Base-by-base conservation (phyloP, 2,113 vertebrate genomes). In the Polypterus bichir region DNA sequence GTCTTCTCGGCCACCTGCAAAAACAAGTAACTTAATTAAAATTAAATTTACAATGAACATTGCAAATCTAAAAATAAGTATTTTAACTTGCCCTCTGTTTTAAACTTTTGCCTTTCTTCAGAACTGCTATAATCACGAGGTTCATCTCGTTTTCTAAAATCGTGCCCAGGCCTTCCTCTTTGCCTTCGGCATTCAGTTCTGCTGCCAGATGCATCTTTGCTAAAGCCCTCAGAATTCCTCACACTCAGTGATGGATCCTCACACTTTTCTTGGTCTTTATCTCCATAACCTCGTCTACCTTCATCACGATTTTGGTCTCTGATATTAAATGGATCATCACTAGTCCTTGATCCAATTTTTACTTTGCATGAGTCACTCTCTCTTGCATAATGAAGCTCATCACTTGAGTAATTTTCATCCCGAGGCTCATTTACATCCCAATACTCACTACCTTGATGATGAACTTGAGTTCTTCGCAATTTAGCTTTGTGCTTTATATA, bases 401-500 rank as follows among this genome's bases (percentile, higher is more conserved):
- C 86, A 49, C 77, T 81, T 63, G 87, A 66, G 65, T 78, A 79
- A 62, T 82, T 62, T 11, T 62, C 83, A 70, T 89, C 85, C 70
- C 85, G 73, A 72, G 83, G 78, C 76, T 85, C 78, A 56, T 77
- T 80, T 61, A 81, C 76, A 81, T 89, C 85, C 71, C 86, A 76
- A 49, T 86, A 71, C 72, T 88, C 81, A 76, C 81, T 66, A 86
- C 74, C 89, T 87, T 71, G 84, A 80, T 86, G 88, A 60, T 89
- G 88, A 75, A 98, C 90, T 77, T 93, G 93, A 1, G 94, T 98
- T 79, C 90, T 90, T 80, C 82, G 93, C 44, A 98, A 80, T 64
- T 92, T 97, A 63, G 91, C 93, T 80, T 97, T 97, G 83, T 98
- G 96, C 70, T 97, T 88, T 72, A 93, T 81, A 74, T 94, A 88